These are phyloP conservation scores for Drosophila pachea DNA, from an alignment of 1,140 invertebrate species.

Conservation along the genomic window DNA sequence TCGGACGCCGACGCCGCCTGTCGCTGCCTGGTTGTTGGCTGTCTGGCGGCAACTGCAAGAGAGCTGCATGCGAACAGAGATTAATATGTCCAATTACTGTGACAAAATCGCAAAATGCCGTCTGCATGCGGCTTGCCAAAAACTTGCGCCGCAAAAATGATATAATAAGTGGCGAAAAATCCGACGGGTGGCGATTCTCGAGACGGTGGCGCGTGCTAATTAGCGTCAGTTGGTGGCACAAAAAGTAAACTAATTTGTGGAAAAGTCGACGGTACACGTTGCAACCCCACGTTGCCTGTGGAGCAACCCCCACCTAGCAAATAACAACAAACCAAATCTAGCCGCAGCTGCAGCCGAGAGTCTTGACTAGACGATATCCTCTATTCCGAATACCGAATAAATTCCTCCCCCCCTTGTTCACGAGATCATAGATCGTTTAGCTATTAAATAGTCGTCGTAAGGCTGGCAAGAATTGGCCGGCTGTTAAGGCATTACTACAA, in stretches of 20 bases:
- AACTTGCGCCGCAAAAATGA: slow-evolving; percentile 59
- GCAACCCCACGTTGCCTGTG: slow-evolving; percentile 29
- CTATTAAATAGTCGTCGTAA: too few species aligned
- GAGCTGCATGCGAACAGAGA: slow-evolving; percentile 72
- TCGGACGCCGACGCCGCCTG: slow-evolving; percentile 21
- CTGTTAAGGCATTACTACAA: too few species aligned
- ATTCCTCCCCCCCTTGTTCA: background rate
- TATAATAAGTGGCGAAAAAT: slow-evolving; percentile 64
- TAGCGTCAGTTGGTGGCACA: slow-evolving; percentile 69
- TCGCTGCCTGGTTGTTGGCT: slow-evolving; percentile 27
- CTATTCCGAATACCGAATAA: background rate
- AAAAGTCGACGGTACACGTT: slow-evolving; percentile 49
- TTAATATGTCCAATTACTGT: slow-evolving; percentile 79
- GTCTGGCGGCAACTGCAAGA: slow-evolving; percentile 45
- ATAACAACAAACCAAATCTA: slow-evolving; percentile 9
- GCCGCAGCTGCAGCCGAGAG: background rate
- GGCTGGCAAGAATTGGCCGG: too few species aligned
- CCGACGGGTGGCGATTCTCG: slow-evolving; percentile 31
- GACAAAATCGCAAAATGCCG: slow-evolving; percentile 78
- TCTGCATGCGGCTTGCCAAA: slow-evolving; percentile 64
- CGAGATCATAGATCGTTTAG: too few species aligned
- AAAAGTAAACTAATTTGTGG: slow-evolving; percentile 74
- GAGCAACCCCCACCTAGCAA: slow-evolving; percentile 32
- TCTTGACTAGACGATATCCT: background rate
- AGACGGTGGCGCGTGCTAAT: slow-evolving; percentile 69